Evolutionary conservation across 2,113 vertebrate species (phyloP), one percentile per base, ranked within the genome.

Genomic region (Amphilophus citrinellus): DNA sequence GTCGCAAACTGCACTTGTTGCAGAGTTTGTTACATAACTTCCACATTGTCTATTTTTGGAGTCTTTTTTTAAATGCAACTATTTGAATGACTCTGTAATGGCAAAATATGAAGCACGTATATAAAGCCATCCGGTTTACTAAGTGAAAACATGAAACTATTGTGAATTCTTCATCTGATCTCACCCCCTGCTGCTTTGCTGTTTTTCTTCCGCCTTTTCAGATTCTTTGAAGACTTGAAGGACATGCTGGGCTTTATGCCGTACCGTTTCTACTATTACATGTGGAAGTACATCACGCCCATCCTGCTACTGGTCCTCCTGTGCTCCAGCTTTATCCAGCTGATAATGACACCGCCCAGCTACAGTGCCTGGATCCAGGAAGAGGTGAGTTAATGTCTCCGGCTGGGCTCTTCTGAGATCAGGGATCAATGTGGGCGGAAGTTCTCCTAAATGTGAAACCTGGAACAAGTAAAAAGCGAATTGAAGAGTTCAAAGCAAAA

Each of bases 231-330:
- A 86, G 98, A 99, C 91, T 93, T 99, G 79, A 97, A 97, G 85
- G 98, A 99, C 90, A 99, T 99, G 98, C 94, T 99, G 91, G 98
- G 98, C 22, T 99, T 99, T 91, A 95, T 95, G 56, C 98, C 98
- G 42, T 97, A 94, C 89, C 96, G 92, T 27, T 99, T 97, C 92
- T 99, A 99, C 90, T 99, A 99, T 89, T 99, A 99, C 91, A 98
- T 97, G 96, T 99, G 98, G 98, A 99, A 99, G 95, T 99, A 97
- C 75, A 85, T 99, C 88, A 98, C 98, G 30, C 98, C 98, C 75
- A 85, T 97, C 81, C 95, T 99, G 76, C 93, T 99, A 59, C 68
- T 97, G 42, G 94, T 95, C 22, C 95, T 99, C 83, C 93, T 99
- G 63, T 83, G 93, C 77, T 94, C 96, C 92, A 99, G 97, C 78